phyloP scores from a whole-genome alignment of 2,113 vertebrate genomes.

The Phodopus roborovskii region DNA sequence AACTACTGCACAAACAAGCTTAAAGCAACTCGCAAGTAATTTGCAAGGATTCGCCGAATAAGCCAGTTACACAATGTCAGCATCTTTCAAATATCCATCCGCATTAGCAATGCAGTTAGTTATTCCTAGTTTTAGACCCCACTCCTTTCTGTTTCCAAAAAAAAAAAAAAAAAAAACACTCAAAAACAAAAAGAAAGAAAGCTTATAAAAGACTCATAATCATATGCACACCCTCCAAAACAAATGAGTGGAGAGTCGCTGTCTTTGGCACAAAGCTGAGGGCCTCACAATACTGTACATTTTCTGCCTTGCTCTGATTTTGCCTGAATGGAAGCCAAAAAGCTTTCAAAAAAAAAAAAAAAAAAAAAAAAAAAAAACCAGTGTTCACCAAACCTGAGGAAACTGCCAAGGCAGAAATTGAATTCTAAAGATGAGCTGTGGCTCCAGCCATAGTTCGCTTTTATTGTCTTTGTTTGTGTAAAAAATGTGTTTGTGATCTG shows the following conservation, averaged over 20 bases:
- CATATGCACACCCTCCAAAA: slow-evolving; percentile 59
- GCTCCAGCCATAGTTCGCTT: slow-evolving; percentile 28
- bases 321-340: slow-evolving; percentile 77
- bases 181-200: background rate
- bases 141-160: slow-evolving; percentile 5
- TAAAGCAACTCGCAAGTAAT: slow-evolving; percentile 26
- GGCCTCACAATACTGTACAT: slow-evolving; percentile 2
- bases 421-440: slow-evolving; percentile 72
- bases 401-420: slow-evolving; percentile 77
- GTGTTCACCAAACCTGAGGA: slow-evolving; percentile 68
- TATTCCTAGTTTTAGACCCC: slow-evolving; percentile 24
- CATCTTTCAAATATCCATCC: slow-evolving; percentile 49
- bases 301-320: slow-evolving; percentile 69
- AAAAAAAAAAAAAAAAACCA: slow-evolving; percentile 65
- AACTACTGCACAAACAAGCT: slow-evolving; percentile 43
- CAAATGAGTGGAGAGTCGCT: background rate
- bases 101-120: slow-evolving; percentile 9
- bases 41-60: slow-evolving; percentile 5
- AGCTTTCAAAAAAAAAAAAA: slow-evolving; percentile 67
- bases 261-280: background rate
- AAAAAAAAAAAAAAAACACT: background rate
- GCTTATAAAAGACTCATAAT: slow-evolving; percentile 50
- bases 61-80: background rate
- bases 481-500: slow-evolving; percentile 58
- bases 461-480: slow-evolving; percentile 61